phyloP scores from a whole-genome alignment of 2,888 invertebrate genomes.

The Aleiodes leptofemur region DNA sequence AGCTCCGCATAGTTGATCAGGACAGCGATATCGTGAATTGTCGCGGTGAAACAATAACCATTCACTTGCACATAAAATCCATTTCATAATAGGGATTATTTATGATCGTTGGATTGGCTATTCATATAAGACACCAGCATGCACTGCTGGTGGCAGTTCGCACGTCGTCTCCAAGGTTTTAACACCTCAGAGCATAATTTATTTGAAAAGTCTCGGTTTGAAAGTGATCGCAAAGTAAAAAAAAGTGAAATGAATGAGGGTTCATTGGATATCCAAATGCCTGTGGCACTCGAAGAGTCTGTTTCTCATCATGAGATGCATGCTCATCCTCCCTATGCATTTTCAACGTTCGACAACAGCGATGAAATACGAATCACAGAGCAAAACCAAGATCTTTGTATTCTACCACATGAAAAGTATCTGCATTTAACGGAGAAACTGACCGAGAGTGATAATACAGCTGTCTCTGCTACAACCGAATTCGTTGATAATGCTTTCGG shows the following conservation, averaged over 20 bases:
- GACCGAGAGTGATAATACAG: slow-evolving; percentile 13
- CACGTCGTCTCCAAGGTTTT: no score
- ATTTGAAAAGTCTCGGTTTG: no score
- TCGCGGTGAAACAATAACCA: slow-evolving; percentile 55
- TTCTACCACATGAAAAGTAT: no score
- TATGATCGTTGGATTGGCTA: slow-evolving; percentile 20
- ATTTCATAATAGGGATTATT: slow-evolving; percentile 36
- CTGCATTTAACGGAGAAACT: slow-evolving; percentile 49
- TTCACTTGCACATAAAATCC: slow-evolving; percentile 40
- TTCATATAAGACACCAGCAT: slow-evolving; percentile 32
- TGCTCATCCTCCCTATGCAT: no score
- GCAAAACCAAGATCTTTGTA: slow-evolving; percentile 47
- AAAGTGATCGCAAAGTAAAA: no score
- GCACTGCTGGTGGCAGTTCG: no score
- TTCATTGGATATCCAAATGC: slow-evolving; percentile 33
- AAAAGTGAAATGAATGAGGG: slow-evolving; percentile 45
- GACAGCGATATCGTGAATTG: slow-evolving; percentile 10
- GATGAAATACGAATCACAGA: slow-evolving; percentile 52
- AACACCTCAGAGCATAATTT: no score
- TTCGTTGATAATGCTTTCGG: no score
- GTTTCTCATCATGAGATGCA: no score
- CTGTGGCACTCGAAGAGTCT: no score
- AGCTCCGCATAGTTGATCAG: slow-evolving; percentile 53
- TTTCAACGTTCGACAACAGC: slow-evolving; percentile 39
- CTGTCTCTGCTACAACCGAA: no score